Evolutionary conservation across 1,140 invertebrate genomes (phyloP).

Genomic region (Drosophila teissieri): DNA sequence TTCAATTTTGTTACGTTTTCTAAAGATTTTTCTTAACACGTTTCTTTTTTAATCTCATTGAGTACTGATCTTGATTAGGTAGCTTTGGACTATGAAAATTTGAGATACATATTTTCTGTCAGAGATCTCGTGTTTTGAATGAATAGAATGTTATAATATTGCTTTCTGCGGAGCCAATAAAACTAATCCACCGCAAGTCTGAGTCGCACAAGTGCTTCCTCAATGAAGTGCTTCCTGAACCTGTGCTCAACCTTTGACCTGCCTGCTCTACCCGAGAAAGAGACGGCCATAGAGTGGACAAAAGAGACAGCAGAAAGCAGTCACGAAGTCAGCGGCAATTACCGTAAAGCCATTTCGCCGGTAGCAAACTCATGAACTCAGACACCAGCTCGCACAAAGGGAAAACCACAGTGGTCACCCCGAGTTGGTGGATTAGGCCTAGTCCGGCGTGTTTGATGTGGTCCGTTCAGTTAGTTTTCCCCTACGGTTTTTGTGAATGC

Average conservation of each 20-base stretch:
- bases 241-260: slow-evolving; percentile 15
- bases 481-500: slow-evolving; percentile 42
- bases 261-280: slow-evolving; percentile 6
- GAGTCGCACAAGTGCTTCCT: slow-evolving; percentile 48
- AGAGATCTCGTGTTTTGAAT: no score
- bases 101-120: neutral
- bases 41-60: slow-evolving; percentile 6
- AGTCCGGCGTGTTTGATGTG: slow-evolving; percentile 56
- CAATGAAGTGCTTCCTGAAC: slow-evolving; percentile 28
- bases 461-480: slow-evolving; percentile 15
- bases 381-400: slow-evolving; percentile 3
- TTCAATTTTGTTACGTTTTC: slow-evolving; percentile 49
- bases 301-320: slow-evolving; percentile 41
- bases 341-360: slow-evolving; percentile 54
- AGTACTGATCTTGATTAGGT: slow-evolving; percentile 10
- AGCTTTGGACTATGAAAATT: neutral
- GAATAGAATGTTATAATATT: no score
- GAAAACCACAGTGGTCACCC: slow-evolving; percentile 56
- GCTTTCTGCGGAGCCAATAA: neutral
- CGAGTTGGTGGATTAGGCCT: slow-evolving; percentile 44
- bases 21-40: slow-evolving; percentile 52
- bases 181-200: slow-evolving; percentile 37
- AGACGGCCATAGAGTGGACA: slow-evolving; percentile 26
- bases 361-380: slow-evolving; percentile 27
- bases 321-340: slow-evolving; percentile 83